Evolutionary conservation across 1,140 invertebrate species (phyloP).

Genomic region (Goniozus legneri): DNA sequence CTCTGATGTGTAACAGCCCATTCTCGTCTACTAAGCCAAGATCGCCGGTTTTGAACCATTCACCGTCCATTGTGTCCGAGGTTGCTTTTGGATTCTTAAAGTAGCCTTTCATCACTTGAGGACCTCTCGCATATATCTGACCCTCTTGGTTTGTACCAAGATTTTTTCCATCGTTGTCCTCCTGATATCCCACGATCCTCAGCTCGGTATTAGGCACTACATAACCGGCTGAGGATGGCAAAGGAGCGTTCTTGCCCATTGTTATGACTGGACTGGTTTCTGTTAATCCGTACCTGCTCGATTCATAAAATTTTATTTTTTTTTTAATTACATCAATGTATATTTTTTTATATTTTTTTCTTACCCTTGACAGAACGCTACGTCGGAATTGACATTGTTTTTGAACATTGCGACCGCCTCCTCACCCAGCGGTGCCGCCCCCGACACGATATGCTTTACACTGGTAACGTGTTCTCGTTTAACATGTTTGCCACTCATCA

Average conservation of each 20-base stretch:
- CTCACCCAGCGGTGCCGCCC: conserved; percentile 68
- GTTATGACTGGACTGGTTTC: conserved; percentile 58
- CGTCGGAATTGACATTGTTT: conserved; percentile 39
- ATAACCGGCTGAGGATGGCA: conserved; percentile 46
- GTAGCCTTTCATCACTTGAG: conserved; percentile 55
- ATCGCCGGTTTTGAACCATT: conserved; percentile 79
- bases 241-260: conserved; percentile 29
- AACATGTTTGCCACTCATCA: conserved; percentile 63
- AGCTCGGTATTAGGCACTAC: conserved; percentile 63
- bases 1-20: conserved; percentile 50
- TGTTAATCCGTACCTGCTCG: conserved; percentile 59
- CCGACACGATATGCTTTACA: conserved; percentile 59
- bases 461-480: conserved; percentile 57
- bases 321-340: not conserved
- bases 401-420: conserved; percentile 59
- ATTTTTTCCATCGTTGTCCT: conserved; percentile 15
- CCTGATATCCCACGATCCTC: conserved; percentile 61
- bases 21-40: conserved; percentile 57
- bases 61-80: conserved; percentile 54
- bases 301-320: conserved; percentile 3
- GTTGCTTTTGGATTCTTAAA: conserved; percentile 57
- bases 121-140: conserved; percentile 28
- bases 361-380: conserved; percentile 47
- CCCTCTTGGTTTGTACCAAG: conserved; percentile 24
- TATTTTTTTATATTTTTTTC: conserved; percentile 18